Conservation (phyloP, 2,888 invertebrate genomes). For the Machimus atricapillus region DNA sequence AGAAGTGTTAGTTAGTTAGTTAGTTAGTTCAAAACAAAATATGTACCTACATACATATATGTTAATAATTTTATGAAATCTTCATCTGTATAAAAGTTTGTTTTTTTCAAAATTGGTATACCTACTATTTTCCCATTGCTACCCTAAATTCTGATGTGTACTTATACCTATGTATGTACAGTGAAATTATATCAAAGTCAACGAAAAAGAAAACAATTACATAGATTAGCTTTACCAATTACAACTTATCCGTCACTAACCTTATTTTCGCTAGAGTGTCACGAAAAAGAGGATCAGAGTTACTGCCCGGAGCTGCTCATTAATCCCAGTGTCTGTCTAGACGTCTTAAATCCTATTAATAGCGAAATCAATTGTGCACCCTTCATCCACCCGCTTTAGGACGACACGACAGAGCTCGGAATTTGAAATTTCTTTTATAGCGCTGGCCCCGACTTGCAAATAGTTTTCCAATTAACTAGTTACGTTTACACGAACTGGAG, state of each 20-base stretch:
- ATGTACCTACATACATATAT: too few species aligned
- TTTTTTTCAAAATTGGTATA: background rate
- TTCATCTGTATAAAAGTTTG: background rate
- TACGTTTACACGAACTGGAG: background rate
- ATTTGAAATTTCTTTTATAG: background rate
- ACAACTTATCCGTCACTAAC: background rate
- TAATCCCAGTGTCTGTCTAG: background rate
- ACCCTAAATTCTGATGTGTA: too few species aligned
- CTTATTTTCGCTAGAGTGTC: background rate
- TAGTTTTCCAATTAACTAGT: slow-evolving; percentile 17
- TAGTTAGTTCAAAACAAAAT: too few species aligned
- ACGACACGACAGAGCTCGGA: background rate
- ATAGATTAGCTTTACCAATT: background rate
- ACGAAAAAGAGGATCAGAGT: background rate
- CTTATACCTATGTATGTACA: too few species aligned
- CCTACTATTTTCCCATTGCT: too few species aligned
- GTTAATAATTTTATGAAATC: too few species aligned
- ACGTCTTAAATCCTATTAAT: background rate
- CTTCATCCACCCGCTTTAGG: background rate
- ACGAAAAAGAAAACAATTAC: background rate
- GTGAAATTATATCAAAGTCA: background rate
- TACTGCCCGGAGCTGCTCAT: background rate
- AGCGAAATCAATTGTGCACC: background rate
- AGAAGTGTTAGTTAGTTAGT: too few species aligned
- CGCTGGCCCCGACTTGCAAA: background rate